Percentiles rank a stretch among this genome's conserved stretches.
These are phyloP conservation scores for Bothrops jararaca DNA, from an alignment of 2,113 vertebrate species.

Conservation along the genomic window DNA sequence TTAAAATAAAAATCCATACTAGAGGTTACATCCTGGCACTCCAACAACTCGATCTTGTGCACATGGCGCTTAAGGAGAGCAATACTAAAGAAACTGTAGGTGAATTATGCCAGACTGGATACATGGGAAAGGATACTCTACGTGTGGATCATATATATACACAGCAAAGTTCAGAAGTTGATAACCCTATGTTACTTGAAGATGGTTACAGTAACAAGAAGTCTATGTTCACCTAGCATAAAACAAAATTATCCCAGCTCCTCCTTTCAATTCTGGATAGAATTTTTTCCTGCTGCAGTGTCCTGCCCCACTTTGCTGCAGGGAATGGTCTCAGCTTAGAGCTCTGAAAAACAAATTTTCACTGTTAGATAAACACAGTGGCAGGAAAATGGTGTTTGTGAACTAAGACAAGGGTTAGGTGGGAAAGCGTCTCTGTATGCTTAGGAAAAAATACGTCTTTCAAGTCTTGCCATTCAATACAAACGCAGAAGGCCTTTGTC, in stretches of 20 bases:
- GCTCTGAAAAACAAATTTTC: not conserved
- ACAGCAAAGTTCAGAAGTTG: too few relatives aligned
- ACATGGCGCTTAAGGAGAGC: not conserved
- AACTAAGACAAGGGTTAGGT: not conserved
- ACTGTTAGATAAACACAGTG: not conserved
- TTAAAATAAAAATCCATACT: not conserved
- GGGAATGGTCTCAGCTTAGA: not conserved
- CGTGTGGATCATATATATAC: not conserved
- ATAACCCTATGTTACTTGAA: not conserved
- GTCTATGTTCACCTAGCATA: not conserved
- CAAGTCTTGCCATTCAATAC: constrained; percentile 1
- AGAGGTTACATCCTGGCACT: not conserved
- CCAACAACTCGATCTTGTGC: not conserved
- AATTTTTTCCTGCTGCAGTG: not conserved
- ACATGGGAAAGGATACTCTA: not conserved
- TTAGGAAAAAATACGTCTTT: not conserved
- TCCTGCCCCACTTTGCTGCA: not conserved
- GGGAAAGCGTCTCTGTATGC: not conserved
- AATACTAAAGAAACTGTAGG: not conserved
- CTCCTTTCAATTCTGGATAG: not conserved
- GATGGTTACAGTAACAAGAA: not conserved
- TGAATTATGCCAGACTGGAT: not conserved
- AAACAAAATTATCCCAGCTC: not conserved
- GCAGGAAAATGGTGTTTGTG: not conserved
- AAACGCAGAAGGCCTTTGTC: constrained; percentile 5